Evolutionary conservation across 2,888 invertebrate genomes (phyloP), one percentile per base, ranked within the genome.

Genomic region (Ochropleura plecta): DNA sequence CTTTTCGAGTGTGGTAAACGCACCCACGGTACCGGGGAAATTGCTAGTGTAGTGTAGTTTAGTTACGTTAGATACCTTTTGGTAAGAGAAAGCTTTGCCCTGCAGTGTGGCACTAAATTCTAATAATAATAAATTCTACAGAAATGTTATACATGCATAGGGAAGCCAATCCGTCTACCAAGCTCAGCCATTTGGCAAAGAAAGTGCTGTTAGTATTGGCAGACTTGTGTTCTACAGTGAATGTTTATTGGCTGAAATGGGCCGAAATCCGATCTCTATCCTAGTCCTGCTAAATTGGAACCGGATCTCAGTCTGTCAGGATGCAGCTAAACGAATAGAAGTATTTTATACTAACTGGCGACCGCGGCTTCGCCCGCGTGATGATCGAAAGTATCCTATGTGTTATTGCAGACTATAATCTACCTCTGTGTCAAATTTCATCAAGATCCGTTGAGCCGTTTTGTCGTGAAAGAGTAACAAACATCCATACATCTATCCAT

Each of bases 171-270:
- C n/a, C 49, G 3, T 66, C 57, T 59, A 20, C 66, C 59, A 60
- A 10, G 7, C 16, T 18, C 18, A 30, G 48, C 48, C 42, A 53
- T 60, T 76, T 68, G 68, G 59, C 67, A 76, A 68, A 42, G 46
- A 8, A 20, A n/a, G 40, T 12, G 1, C 20, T 60, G 7, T 20
- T 16, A 68, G 10, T 12, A 42, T 76, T 60, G 68, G 51, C 69
- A 69, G 18, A 5, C 18, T 42, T 8, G 1, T 46, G 18, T 14
- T 6, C 20, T 20, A 51, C 14, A 46, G 51, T 76, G 69, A 68
- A 68, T 68, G 12, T 76, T 46, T 53, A 59, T 51, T 76, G 18
- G 18, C 18, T 46, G 0, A 62, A 73, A 14, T 40, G 44, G 14
- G 40, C 44, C 14, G 5, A 73, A 73, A 63, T 55, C 18, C 3